A percentile compares a stretch with the other conserved stretches of the same genome.
Evolutionary conservation across 2,113 vertebrate species (phyloP).

Genomic region (Chaetodon auriga): DNA sequence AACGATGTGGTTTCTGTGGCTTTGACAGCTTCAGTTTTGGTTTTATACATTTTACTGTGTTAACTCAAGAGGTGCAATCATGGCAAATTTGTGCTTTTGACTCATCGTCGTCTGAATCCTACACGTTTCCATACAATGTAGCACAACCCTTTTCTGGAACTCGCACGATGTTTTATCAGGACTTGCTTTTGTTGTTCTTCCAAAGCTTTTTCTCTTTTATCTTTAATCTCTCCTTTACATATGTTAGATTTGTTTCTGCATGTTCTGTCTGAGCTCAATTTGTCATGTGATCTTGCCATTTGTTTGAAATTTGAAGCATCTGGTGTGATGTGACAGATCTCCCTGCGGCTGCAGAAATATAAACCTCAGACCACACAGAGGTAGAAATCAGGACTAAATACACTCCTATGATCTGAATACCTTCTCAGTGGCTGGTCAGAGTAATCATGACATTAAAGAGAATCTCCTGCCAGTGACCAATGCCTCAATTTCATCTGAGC

Average conservation of each 20-base stretch:
- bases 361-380: background rate
- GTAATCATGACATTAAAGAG: slow-evolving; percentile 19
- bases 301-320: background rate
- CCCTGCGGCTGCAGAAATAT: background rate
- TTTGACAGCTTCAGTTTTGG: too few relatives aligned
- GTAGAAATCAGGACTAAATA: background rate
- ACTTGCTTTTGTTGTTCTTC: background rate
- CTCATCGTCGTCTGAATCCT: background rate
- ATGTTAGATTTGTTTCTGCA: background rate
- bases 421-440: slow-evolving; percentile 1
- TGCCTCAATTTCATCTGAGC: slow-evolving; percentile 15
- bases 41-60: too few relatives aligned
- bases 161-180: background rate
- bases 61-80: too few relatives aligned
- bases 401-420: background rate
- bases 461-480: slow-evolving; percentile 8
- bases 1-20: background rate
- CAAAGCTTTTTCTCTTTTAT: background rate
- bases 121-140: background rate
- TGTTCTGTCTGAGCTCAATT: background rate
- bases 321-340: background rate
- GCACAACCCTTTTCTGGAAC: background rate
- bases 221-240: background rate
- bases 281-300: background rate
- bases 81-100: too few relatives aligned